Conservation (phyloP, 2,113 vertebrate species). For the Xiphophorus couchianus region DNA sequence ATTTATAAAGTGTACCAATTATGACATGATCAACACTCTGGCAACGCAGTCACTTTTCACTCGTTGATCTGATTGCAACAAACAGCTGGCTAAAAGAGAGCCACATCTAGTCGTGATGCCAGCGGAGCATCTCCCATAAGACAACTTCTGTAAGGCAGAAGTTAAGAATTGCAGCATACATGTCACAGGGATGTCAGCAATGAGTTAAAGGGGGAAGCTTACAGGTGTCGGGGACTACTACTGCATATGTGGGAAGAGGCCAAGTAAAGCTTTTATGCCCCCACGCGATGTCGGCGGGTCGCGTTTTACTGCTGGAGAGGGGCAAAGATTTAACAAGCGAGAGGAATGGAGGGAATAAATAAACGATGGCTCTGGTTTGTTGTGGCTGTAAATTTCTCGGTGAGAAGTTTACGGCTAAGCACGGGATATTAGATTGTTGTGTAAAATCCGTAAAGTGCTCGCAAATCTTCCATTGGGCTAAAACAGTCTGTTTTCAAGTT, state of each 20-base stretch:
- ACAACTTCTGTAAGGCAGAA: constrained; percentile 1
- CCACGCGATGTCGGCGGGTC: constrained; percentile 20
- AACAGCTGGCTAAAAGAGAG: constrained; percentile 13
- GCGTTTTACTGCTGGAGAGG: constrained; percentile 11
- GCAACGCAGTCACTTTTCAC: constrained; percentile 9
- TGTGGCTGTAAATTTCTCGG: neutral
- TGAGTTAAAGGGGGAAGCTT: constrained; percentile 47
- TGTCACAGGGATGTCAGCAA: constrained; percentile 29
- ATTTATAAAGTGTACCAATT: constrained; percentile 7
- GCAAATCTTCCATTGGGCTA: neutral
- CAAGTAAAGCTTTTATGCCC: constrained; percentile 21
- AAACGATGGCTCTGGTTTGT: neutral
- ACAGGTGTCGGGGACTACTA: constrained; percentile 20
- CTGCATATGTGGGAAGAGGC: constrained; percentile 28
- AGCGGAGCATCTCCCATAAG: constrained; percentile 12
- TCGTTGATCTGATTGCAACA: constrained; percentile 32
- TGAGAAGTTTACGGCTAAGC: neutral
- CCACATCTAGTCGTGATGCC: neutral
- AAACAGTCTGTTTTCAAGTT: constrained; percentile 25
- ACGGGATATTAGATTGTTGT: neutral
- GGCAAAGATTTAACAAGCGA: constrained; percentile 2
- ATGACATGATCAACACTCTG: constrained; percentile 1
- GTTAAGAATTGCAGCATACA: constrained; percentile 38
- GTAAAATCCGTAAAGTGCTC: constrained; percentile 7
- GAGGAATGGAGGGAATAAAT: neutral